These are phyloP conservation scores for Poeciliopsis presidionis DNA, from an alignment of 2,797 vertebrate species.

Conservation along the genomic window DNA sequence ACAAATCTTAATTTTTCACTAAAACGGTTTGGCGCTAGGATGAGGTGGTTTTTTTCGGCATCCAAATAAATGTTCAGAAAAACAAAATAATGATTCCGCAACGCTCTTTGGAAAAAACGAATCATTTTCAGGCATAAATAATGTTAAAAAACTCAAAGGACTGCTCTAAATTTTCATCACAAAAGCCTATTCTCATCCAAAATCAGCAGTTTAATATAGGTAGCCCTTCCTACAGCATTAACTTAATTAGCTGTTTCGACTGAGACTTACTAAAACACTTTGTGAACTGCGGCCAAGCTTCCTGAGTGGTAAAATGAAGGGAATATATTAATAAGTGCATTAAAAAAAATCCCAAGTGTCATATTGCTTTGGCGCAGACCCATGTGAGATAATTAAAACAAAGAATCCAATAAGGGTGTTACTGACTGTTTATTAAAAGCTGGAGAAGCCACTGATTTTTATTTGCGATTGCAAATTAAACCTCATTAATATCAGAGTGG, in stretches of 20 bases:
- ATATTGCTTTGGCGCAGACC: background rate
- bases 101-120: background rate
- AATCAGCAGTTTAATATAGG: background rate
- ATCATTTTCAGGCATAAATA: background rate
- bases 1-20: too few species aligned
- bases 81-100: background rate
- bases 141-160: background rate
- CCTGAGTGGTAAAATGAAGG: background rate
- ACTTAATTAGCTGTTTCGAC: background rate
- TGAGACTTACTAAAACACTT: constrained; percentile 1
- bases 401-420: background rate
- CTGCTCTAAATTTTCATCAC: background rate
- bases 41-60: too few species aligned
- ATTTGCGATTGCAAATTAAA: background rate
- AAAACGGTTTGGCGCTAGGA: too few species aligned
- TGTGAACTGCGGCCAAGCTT: background rate
- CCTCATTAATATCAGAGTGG: background rate
- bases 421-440: background rate
- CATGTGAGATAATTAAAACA: background rate
- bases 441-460: background rate
- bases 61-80: background rate
- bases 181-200: background rate
- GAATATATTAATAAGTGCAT: constrained; percentile 2
- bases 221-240: background rate
- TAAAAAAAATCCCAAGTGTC: background rate